phyloP scores from a whole-genome alignment of 2,113 vertebrate species.

The Phodopus roborovskii region DNA sequence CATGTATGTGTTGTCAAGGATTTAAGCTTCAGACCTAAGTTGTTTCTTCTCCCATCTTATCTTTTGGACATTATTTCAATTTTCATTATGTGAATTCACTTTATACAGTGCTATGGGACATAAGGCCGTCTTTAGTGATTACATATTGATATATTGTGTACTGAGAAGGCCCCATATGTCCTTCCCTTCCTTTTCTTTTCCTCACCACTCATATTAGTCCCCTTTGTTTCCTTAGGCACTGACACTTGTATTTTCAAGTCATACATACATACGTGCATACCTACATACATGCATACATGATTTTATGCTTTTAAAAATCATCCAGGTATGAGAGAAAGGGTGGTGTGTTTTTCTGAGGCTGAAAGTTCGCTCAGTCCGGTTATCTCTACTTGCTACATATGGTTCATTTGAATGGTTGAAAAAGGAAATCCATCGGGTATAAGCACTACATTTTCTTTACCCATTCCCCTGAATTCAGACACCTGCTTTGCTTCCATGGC shows the following conservation, averaged over 20 bases:
- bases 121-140: background rate
- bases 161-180: background rate
- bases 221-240: background rate
- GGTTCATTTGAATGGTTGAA: background rate
- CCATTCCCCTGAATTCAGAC: background rate
- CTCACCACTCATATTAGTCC: background rate
- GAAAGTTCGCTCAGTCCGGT: background rate
- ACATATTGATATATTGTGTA: background rate
- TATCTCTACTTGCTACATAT: background rate
- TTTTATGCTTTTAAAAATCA: background rate
- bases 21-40: background rate
- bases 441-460: background rate
- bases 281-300: background rate
- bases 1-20: background rate
- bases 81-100: background rate
- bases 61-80: background rate
- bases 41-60: background rate
- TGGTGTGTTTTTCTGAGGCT: background rate
- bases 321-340: background rate
- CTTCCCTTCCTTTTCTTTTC: background rate
- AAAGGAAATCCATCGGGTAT: no score
- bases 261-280: no score
- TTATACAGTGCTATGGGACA: background rate
- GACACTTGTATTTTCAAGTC: background rate
- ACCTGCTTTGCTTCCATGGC: background rate